Evolutionary conservation across 1,140 invertebrate species (phyloP), one percentile per base, ranked within the genome.

Genomic region (Goniozus legneri): DNA sequence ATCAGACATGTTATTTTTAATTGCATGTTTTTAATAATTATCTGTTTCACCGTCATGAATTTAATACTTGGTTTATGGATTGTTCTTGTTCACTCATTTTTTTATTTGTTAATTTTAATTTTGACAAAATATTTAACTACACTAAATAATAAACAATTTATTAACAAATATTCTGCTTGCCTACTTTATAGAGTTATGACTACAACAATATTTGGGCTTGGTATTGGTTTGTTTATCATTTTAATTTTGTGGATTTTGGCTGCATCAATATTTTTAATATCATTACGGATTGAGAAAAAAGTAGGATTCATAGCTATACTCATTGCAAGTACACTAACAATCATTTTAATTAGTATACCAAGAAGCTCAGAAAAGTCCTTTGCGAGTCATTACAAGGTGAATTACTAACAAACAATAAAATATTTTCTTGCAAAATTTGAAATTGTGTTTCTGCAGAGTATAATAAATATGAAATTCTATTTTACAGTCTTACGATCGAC

Each of bases 401-500:
- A 40, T 31, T 22, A 60, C 35, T 54, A 46, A 49, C 58, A 56
- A 60, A 51, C 52, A 42, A 32, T 41, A 15, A 37, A 30, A 31
- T 34, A 40, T 46, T 20, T 44, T 38, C 6, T 27, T 27, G 24
- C 8, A 2, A 40, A 21, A 27, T 13, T 12, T n/a, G 42, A 14
- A 39, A 15, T 49, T 40, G 22, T 36, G 8, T 34, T 41, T 14
- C 13, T 22, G 46, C 8, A 45, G 40, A 33, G n/a, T 21, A 14
- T 27, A 56, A 10, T 22, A 41, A 46, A 13, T 13, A 44, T 33
- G 41, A 30, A 38, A 31, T 31, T 33, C 22, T 32, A 39, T 31
- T 64, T 81, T 80, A 36, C 61, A 83, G 81, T 69, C 76, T 14
- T 80, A 79, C 39, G 80, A 84, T 56, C 75, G 78, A 44, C 56